A percentile compares a stretch with the other conserved stretches of the same genome.
phyloP scores from a whole-genome alignment of 2,113 vertebrate genomes.

The Poecile atricapillus region DNA sequence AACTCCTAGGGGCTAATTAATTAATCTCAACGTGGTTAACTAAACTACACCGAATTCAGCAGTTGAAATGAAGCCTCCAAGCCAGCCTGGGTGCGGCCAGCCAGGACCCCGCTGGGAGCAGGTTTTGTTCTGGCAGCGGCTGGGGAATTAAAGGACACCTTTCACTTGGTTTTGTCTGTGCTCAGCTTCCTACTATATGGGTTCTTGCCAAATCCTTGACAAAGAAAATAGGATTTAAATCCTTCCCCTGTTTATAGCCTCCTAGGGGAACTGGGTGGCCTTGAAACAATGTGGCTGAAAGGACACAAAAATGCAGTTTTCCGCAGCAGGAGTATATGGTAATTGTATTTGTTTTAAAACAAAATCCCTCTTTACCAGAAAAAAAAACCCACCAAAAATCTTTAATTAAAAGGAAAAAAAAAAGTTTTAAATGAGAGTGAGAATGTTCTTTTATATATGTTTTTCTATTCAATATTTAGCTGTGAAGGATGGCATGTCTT shows the following conservation, averaged over 20 bases:
- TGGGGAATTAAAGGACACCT: conserved; percentile 72
- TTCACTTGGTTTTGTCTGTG: conserved; percentile 68
- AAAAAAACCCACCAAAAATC: not conserved
- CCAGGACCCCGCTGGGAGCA: conserved; percentile 35
- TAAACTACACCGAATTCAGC: conserved; percentile 67
- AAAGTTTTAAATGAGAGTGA: conserved; percentile 20
- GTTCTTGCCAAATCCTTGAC: conserved; percentile 55
- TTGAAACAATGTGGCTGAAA: conserved; percentile 61
- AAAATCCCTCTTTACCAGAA: conserved; percentile 20
- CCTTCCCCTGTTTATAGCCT: conserved; percentile 57
- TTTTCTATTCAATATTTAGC: not conserved
- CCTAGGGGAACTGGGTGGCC: conserved; percentile 50
- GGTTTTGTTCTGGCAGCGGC: conserved; percentile 70
- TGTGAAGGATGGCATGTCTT: not conserved
- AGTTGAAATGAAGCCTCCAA: conserved; percentile 63
- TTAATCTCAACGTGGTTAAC: conserved; percentile 79
- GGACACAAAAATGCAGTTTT: conserved; percentile 56
- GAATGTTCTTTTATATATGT: not conserved
- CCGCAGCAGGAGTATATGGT: not conserved
- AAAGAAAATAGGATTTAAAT: conserved; percentile 72
- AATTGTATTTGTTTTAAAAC: conserved; percentile 61
- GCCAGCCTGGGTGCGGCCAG: conserved; percentile 59
- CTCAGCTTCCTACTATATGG: conserved; percentile 70
- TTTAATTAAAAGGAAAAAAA: not conserved
- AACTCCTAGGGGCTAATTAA: conserved; percentile 79